Evolutionary conservation across 2,797 vertebrate species (phyloP).

Genomic region (Pteronotus mesoamericanus): DNA sequence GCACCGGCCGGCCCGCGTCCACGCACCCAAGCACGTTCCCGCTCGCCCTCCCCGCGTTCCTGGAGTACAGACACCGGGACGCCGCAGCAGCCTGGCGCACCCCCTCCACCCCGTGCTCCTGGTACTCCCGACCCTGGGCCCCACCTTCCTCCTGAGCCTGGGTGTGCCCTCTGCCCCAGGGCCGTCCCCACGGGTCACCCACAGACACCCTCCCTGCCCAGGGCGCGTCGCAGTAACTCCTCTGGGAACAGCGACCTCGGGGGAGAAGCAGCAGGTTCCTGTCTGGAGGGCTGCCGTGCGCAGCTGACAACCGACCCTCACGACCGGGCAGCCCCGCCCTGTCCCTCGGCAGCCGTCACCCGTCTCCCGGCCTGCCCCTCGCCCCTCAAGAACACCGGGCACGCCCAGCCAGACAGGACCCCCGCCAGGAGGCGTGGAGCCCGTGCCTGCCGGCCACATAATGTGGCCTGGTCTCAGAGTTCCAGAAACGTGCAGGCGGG

Average conservation of each 20-base stretch:
- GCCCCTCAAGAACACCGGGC: neutral
- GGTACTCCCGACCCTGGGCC: accelerated
- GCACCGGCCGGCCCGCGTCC: accelerated
- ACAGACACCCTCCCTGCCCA: too few species aligned
- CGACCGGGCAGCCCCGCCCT: neutral
- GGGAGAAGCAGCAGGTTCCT: neutral
- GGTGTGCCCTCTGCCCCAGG: accelerated
- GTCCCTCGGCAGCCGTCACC: accelerated
- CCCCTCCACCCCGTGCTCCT: accelerated
- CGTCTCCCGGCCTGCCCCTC: accelerated
- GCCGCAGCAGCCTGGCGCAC: too few species aligned
- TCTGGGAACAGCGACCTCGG: accelerated
- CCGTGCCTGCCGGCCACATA: accelerated
- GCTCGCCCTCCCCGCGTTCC: neutral
- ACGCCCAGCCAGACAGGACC: neutral
- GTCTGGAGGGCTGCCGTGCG: accelerated
- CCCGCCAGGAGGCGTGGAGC: accelerated
- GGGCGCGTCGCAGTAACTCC: neutral
- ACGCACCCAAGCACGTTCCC: accelerated
- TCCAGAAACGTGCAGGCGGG: accelerated
- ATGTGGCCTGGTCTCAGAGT: accelerated
- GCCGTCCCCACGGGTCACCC: accelerated
- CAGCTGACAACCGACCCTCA: accelerated
- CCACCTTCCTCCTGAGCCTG: too few species aligned
- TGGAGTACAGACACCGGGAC: accelerated